phyloP scores from a whole-genome alignment of 2,113 vertebrate genomes.

The Pycnonotus jocosus region DNA sequence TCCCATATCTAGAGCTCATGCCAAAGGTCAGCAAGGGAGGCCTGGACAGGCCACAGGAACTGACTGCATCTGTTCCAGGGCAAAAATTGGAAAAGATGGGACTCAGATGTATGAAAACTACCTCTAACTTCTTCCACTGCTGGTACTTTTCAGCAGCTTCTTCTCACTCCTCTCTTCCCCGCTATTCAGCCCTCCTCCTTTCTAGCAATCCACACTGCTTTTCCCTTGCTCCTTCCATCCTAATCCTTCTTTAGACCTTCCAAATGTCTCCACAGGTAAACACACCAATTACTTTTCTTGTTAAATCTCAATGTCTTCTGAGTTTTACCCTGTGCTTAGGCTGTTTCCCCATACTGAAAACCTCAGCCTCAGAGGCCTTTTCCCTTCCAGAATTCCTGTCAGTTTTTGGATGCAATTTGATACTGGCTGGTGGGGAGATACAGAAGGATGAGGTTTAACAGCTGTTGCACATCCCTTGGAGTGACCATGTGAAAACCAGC shows the following conservation, averaged over 20 bases:
- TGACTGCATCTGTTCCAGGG: neutral
- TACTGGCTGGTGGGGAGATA: neutral
- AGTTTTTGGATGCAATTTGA: neutral
- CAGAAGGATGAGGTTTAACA: neutral
- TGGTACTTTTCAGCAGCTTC: neutral
- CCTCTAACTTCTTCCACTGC: neutral
- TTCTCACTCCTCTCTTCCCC: neutral
- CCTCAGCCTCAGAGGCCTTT: neutral
- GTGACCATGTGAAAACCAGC: neutral
- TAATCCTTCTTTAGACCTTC: neutral
- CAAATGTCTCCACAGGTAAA: neutral
- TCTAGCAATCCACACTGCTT: neutral
- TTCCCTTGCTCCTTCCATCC: neutral
- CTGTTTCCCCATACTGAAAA: neutral
- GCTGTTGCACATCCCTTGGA: neutral
- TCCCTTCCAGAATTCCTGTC: neutral
- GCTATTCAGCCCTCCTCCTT: neutral
- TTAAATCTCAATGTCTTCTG: neutral
- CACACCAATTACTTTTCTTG: fast-evolving
- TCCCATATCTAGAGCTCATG: neutral
- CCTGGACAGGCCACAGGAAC: neutral
- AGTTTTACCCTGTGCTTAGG: neutral
- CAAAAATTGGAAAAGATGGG: neutral
- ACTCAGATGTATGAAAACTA: neutral
- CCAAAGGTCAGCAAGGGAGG: neutral